phyloP scores from a whole-genome alignment of 2,113 vertebrate genomes.

The Redunca redunca region DNA sequence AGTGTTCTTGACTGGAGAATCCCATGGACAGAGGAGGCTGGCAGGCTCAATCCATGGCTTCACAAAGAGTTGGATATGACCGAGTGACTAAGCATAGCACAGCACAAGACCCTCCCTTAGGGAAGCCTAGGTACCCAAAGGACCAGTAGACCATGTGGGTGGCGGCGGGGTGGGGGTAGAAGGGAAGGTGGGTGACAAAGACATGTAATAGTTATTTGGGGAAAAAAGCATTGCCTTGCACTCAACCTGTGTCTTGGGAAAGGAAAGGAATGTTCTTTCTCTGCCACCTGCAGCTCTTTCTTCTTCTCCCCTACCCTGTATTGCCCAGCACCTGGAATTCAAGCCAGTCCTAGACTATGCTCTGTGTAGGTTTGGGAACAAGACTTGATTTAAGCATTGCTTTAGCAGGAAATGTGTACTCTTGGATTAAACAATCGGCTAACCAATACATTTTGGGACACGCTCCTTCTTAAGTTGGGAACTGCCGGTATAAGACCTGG shows the following conservation, averaged over 20 bases:
- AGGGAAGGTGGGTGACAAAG: neutral
- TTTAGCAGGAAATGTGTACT: neutral
- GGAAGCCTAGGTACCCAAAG: neutral
- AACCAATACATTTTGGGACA: neutral
- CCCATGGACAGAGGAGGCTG: neutral
- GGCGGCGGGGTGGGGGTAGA: fast-evolving
- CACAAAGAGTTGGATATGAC: neutral
- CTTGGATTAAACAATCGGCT: neutral
- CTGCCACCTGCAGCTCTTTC: neutral
- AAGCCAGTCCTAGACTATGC: neutral
- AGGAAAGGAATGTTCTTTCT: neutral
- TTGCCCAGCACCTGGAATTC: neutral
- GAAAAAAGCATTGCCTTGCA: neutral
- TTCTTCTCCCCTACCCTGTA: neutral
- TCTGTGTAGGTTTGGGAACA: neutral
- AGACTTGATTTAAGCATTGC: neutral
- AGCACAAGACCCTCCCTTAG: neutral
- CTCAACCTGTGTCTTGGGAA: neutral
- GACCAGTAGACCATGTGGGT: no score
- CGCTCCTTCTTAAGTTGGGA: neutral
- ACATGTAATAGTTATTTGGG: neutral
- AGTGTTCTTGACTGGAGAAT: neutral
- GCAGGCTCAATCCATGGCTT: neutral
- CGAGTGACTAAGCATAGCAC: neutral
- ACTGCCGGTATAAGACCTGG: neutral